phyloP scores from a whole-genome alignment of 2,797 vertebrate genomes.

The Myripristis murdjan region DNA sequence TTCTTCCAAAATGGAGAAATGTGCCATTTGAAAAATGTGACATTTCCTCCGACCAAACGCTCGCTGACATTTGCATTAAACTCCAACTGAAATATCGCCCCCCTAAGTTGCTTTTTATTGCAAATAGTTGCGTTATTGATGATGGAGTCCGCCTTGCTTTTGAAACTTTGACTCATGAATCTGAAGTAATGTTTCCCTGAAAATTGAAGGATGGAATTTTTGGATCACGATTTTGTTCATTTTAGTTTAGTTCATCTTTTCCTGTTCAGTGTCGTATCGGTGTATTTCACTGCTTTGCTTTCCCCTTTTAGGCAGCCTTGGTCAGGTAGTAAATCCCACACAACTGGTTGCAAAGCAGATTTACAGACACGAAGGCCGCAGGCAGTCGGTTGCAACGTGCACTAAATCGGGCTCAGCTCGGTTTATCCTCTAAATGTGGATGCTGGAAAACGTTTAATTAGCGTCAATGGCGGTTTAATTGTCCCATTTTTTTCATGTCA shows the following conservation, averaged over 20 bases:
- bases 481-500: slow-evolving; percentile 78
- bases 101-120: slow-evolving; percentile 16
- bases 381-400: slow-evolving; percentile 57
- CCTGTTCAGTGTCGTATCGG: slow-evolving; percentile 13
- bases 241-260: slow-evolving; percentile 18
- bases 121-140: slow-evolving; percentile 31
- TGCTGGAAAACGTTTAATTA: slow-evolving; percentile 76
- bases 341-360: slow-evolving; percentile 61
- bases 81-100: slow-evolving; percentile 27
- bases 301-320: neutral
- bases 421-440: slow-evolving; percentile 76
- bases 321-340: slow-evolving; percentile 56
- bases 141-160: slow-evolving; percentile 41
- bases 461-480: slow-evolving; percentile 79
- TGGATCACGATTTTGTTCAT: too few relatives aligned
- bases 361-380: slow-evolving; percentile 59
- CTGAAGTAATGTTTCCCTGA: neutral
- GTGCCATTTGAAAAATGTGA: slow-evolving; percentile 41
- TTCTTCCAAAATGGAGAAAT: slow-evolving; percentile 50
- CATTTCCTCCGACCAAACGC: slow-evolving; percentile 26
- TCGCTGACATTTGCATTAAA: slow-evolving; percentile 37
- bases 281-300: slow-evolving; percentile 23
- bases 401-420: slow-evolving; percentile 61
- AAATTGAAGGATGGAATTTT: slow-evolving; percentile 1
- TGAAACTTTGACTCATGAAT: slow-evolving; percentile 6